Percentiles rank a stretch among this genome's conserved stretches.
Evolutionary conservation across 1,140 invertebrate genomes (phyloP).

Genomic region (Macrobrachium nipponense): DNA sequence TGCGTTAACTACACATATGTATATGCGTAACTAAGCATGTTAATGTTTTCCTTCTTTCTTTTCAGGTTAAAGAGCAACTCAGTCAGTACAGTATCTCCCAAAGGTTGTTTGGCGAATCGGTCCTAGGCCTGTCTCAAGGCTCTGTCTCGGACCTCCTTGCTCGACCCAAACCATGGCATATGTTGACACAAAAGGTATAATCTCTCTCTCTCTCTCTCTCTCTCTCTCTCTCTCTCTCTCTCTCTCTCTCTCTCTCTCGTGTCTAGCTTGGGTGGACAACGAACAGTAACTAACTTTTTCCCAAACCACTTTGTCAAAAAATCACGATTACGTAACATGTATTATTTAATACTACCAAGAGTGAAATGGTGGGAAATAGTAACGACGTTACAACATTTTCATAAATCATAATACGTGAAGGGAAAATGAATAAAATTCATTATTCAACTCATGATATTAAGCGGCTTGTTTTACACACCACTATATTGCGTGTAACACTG

Average conservation of each 20-base stretch:
- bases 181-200: conserved; percentile 88
- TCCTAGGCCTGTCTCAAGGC: conserved; percentile 95
- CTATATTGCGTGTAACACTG: too few species aligned
- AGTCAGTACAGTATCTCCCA: conserved; percentile 99
- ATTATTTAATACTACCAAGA: too few species aligned
- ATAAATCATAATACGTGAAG: too few species aligned
- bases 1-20: conserved; percentile 38
- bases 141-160: conserved; percentile 95
- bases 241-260: not conserved
- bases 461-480: too few species aligned
- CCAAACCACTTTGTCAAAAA: too few species aligned
- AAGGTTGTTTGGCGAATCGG: conserved; percentile 96
- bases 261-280: too few species aligned
- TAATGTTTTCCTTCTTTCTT: conserved; percentile 25
- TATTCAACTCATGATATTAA: too few species aligned
- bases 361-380: too few species aligned
- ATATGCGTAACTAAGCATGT: conserved; percentile 17
- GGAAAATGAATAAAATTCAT: too few species aligned
- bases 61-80: conserved; percentile 92
- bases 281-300: too few species aligned
- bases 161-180: conserved; percentile 96
- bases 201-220: not conserved
- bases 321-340: too few species aligned
- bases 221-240: not conserved
- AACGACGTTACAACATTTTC: too few species aligned